Conservation (phyloP, 2,888 invertebrate species). For the Pyrrhosoma nymphula region DNA sequence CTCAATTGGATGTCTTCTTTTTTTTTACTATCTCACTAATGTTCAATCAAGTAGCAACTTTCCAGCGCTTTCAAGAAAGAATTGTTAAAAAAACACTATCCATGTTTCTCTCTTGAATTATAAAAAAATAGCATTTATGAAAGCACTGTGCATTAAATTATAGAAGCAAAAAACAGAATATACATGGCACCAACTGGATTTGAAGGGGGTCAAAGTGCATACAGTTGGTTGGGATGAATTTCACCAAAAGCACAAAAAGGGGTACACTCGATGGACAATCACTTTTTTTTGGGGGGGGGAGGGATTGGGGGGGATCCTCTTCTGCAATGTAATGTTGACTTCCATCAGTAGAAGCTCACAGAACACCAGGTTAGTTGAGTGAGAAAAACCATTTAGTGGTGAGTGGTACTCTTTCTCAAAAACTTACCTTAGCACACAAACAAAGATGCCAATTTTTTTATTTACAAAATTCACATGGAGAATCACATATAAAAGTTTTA, state of each 20-base stretch:
- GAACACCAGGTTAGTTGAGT: conserved; percentile 65
- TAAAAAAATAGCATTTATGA: conserved; percentile 65
- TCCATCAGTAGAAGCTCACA: conserved; percentile 66
- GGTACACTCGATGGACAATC: conserved; percentile 51
- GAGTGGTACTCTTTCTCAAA: conserved; percentile 46
- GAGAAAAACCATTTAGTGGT: conserved; percentile 59
- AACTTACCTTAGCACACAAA: conserved; percentile 59
- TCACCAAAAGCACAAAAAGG: conserved; percentile 53
- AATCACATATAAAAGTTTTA: conserved; percentile 40
- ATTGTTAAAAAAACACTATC: conserved; percentile 55
- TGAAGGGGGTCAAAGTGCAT: conserved; percentile 54
- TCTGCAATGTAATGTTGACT: conserved; percentile 57
- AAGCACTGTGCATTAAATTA: conserved; percentile 66
- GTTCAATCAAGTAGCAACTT: conserved; percentile 55
- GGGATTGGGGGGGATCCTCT: conserved; percentile 42
- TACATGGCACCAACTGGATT: conserved; percentile 66
- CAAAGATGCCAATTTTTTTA: conserved; percentile 50
- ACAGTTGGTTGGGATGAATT: conserved; percentile 59
- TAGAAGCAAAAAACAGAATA: conserved; percentile 66
- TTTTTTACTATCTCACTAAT: conserved; percentile 56
- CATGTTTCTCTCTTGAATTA: conserved; percentile 63
- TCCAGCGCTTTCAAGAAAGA: conserved; percentile 67
- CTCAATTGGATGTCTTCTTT: conserved; percentile 66
- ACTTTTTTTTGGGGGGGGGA: conserved; percentile 15
- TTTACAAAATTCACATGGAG: conserved; percentile 56